Base-by-base conservation (phyloP, 2,888 invertebrate species). In the Carcina quercana region DNA sequence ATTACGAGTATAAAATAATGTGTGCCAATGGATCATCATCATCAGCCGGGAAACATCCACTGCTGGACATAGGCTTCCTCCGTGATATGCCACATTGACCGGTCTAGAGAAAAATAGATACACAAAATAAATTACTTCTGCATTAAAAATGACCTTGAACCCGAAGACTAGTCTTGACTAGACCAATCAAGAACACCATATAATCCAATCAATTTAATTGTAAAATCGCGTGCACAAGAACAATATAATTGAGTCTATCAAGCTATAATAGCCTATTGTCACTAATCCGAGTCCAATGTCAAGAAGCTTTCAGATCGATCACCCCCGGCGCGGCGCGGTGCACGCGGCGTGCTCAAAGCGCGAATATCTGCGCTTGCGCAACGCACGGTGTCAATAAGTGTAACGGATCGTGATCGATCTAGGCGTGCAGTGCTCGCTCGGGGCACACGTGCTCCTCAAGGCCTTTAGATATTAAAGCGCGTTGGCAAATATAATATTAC, bases 361-460 rank as follows among this genome's bases (percentile, higher is more conserved):
- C 53, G 49, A 53, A 58, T 53, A 50, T 58, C 57, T 59, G 59
- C 60, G 57, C 51, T 67, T 63, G 53, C 64, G 63, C 65, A 71
- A 69, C 45, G 37, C 33, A 34, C 27, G 37, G 45, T 47, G 55
- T 57, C 56, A 50, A 56, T 55, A 48, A 51, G 49, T 50, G 51
- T 52, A 53, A 47, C 53, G 48, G 53, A 48, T 58, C 53, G 56
- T 54, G 59, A 45, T 46, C 48, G 52, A 50, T 50, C 40, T 29
- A 39, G 46, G n/a, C 55, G 53, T 57, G 51, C 52, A 45, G 38
- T 37, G 47, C 39, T 45, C 50, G 43, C 52, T 50, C 44, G 50
- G 58, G 59, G 60, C 68, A 63, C 68, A 72, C 61, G 64, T 64
- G 59, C 39, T 33, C 32, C 33, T 42, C 59, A 57, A 59, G 60